Conservation (phyloP, 1,140 invertebrate species). For the Scylla paramamosain region DNA sequence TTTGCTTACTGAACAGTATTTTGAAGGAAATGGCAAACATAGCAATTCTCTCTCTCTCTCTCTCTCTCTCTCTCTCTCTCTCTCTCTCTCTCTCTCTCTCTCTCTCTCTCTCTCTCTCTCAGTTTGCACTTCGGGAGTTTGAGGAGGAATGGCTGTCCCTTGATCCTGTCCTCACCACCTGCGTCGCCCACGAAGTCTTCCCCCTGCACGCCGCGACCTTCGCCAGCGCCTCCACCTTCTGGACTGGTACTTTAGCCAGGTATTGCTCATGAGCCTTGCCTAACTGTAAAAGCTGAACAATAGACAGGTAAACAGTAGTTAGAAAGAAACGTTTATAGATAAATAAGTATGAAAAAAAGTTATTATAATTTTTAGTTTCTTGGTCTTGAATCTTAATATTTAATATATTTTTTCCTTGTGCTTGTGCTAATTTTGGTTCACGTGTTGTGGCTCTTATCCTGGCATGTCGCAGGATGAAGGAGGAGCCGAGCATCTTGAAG, state of each 20-base stretch:
- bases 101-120: background rate
- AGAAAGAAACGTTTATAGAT: too few relatives aligned
- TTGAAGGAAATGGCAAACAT: too few relatives aligned
- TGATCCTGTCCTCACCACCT: constrained; percentile 53
- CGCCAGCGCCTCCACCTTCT: constrained; percentile 52
- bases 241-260: constrained; percentile 43
- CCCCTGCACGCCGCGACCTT: constrained; percentile 54
- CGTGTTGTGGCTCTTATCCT: too few relatives aligned
- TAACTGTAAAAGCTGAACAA: too few relatives aligned
- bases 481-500: constrained; percentile 52
- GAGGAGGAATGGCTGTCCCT: constrained; percentile 61
- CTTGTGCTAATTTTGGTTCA: too few relatives aligned
- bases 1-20: too few relatives aligned
- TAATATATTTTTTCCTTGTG: too few relatives aligned
- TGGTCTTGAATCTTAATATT: too few relatives aligned
- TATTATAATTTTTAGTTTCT: too few relatives aligned
- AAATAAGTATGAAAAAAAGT: too few relatives aligned
- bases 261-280: background rate
- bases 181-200: constrained; percentile 51
- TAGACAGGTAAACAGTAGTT: too few relatives aligned
- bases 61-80: constrained; percentile 20
- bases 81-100: constrained; percentile 20
- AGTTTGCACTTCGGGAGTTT: constrained; percentile 56
- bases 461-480: constrained; percentile 54
- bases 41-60: constrained; percentile 8